Percentiles rank a stretch among this genome's conserved stretches.
Evolutionary conservation across 2,888 invertebrate genomes (phyloP).

Genomic region (Orthosia gracilis): DNA sequence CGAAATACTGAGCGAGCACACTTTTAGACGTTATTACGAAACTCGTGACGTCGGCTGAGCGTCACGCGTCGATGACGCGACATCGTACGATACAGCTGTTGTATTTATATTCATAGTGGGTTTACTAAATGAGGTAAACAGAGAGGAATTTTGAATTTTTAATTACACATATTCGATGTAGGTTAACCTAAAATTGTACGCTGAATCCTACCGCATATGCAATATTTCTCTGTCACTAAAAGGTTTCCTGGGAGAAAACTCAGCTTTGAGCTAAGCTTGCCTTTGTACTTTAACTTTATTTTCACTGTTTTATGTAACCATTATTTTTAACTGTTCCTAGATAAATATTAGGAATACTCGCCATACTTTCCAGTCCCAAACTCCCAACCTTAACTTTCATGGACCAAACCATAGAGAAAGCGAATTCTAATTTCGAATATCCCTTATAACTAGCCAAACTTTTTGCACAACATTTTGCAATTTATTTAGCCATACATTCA

Average conservation of each 20-base stretch:
- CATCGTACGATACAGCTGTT: slow-evolving; percentile 41
- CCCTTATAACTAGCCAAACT: not conserved
- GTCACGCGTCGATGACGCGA: slow-evolving; percentile 41
- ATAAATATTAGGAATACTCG: not conserved
- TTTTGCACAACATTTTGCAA: not conserved
- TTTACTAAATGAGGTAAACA: not conserved
- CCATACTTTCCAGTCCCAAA: not conserved
- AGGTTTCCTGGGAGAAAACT: too few species aligned
- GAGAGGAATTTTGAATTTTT: too few species aligned
- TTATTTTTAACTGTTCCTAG: slow-evolving; percentile 16
- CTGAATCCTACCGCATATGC: too few species aligned
- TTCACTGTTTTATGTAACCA: not conserved
- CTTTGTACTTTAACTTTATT: not conserved
- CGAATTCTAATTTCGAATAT: not conserved
- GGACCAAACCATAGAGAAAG: not conserved
- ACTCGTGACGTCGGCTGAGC: slow-evolving; percentile 24
- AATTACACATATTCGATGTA: too few species aligned
- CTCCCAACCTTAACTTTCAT: not conserved
- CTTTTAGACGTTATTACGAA: slow-evolving; percentile 23
- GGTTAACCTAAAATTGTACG: too few species aligned
- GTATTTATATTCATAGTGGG: slow-evolving; percentile 20
- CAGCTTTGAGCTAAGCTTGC: too few species aligned
- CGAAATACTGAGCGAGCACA: slow-evolving; percentile 9
- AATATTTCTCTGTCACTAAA: too few species aligned
- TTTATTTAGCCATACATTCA: not conserved